Evolutionary conservation across 1,140 invertebrate genomes (phyloP), one percentile per base, ranked within the genome.

Genomic region (Dendrolimus punctatus): DNA sequence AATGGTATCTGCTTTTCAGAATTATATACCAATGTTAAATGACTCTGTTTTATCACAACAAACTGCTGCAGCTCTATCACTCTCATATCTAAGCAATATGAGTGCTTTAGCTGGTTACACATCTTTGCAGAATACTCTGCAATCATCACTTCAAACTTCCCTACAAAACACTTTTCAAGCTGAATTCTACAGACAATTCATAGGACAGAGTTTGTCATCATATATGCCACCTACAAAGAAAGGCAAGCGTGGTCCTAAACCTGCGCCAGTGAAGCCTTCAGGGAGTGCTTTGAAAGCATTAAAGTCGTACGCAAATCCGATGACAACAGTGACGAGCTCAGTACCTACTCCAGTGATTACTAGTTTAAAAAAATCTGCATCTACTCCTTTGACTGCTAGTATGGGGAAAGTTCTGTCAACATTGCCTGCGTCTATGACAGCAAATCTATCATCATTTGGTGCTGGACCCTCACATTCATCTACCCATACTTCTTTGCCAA

Each of bases 101-200:
- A 80, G 67, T 46, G 78, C 80, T n/a, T 58, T 80, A 38, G 73
- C 77, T 6, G 63, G 67, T 6, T 76, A 76, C 44, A 46, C 70
- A 2, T 58, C 71, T 6, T 49, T 78, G 5, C 78, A 76, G 59
- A 79, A 71, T 42, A 51, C 60, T 8, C 51, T 84, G 36, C 77
- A 80, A 51, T 62, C 73, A 0, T 68, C 75, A 8, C 43, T 81
- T 5, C 76, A 79, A 50, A 74, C 51, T 49, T 58, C 69, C 6
- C 53, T 75, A 8, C 79, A 76, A 49, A 84, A 80, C 64, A 72
- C 78, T 0, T 85, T 80, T 50, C 82, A 85, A 70, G 73, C 79
- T 0, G 83, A 84, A 57, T 84, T 77, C 50, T 86, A 81, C 53
- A 65, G 78, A 2, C 79, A 84, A 49, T 81, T 75, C 42, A 45